These are phyloP conservation scores for Harlomillsia oculata DNA, from an alignment of 1,140 invertebrate species.

Conservation along the genomic window DNA sequence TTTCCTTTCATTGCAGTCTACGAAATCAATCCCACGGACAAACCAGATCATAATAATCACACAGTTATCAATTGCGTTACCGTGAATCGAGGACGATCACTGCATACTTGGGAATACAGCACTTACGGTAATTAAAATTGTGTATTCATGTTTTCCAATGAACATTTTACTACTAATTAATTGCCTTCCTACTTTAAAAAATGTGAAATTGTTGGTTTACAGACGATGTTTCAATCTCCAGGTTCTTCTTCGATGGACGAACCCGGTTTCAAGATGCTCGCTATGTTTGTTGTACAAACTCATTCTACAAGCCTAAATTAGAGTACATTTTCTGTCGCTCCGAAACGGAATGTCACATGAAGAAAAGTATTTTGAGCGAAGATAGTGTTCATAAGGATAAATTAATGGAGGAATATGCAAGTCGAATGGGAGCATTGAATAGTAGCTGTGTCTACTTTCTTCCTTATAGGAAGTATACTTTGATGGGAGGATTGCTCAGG, in stretches of 20 bases:
- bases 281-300: conserved; percentile 19
- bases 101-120: conserved; percentile 24
- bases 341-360: conserved; percentile 23
- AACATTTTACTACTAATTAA: not conserved
- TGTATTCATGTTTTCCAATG: not conserved
- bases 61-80: conserved; percentile 22
- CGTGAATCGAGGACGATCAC: not conserved
- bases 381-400: conserved; percentile 6
- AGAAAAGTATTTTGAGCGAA: conserved; percentile 4
- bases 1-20: conserved; percentile 14
- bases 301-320: conserved; percentile 24
- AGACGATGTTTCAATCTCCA: conserved; percentile 22
- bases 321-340: conserved; percentile 21
- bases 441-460: conserved; percentile 8
- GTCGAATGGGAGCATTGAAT: conserved; percentile 7
- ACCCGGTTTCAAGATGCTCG: conserved; percentile 22
- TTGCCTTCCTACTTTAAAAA: not conserved
- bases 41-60: not conserved
- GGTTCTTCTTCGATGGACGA: conserved; percentile 21
- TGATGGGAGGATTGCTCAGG: conserved; percentile 12
- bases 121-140: conserved; percentile 7
- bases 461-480: conserved; percentile 21
- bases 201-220: not conserved
- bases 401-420: not conserved
- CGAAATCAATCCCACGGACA: conserved; percentile 11